Base-by-base conservation (phyloP, 2,113 vertebrate species). In the Ivindomyrus marchei region DNA sequence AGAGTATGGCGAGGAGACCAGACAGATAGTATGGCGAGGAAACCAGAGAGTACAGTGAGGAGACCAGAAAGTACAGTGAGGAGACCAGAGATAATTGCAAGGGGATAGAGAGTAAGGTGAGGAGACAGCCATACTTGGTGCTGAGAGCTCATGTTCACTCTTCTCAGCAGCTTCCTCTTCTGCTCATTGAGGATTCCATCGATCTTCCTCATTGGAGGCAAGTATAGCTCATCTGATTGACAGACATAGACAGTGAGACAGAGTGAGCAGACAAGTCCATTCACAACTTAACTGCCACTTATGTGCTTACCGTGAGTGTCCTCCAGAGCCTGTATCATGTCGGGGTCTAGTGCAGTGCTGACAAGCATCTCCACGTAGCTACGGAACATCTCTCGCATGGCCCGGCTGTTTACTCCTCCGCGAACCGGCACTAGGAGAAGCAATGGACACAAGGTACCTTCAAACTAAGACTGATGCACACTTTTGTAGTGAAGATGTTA, bases 311-410 rank as follows among this genome's bases (percentile, higher is more conserved):
- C 97, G 0, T 98, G 97, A 0, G 97, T 98, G 94, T 98, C 97
- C 92, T 98, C 97, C 91, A 98, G 95, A 58, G 98, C 97, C 94
- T 98, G 97, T 93, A 98, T 98, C 98, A 98, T 98, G 94, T 98
- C 98, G 0, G 98, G 97, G 93, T 98, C 98, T 21, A 98, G 95
- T 0, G 97, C 98, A 0, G 97, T 98, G 95, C 98, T 98, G 93
- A 98, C 97, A 91, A 98, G 91, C 97, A 98, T 98, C 95, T 98
- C 98, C 92, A 98, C 97, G 0, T 98, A 98, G 94, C 98, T 98
- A 89, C 97, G 96, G 95, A 97, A 98, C 97, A 98, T 98, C 92
- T 98, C 98, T 91, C 97, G 96, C 97, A 98, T 98, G 0, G 96
- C 97, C 87, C 98, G 95, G 1, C 97, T 98, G 93, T 98, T 98